These are phyloP conservation scores for Epinephelus lanceolatus DNA, from an alignment of 2,113 vertebrate genomes.

Conservation along the genomic window DNA sequence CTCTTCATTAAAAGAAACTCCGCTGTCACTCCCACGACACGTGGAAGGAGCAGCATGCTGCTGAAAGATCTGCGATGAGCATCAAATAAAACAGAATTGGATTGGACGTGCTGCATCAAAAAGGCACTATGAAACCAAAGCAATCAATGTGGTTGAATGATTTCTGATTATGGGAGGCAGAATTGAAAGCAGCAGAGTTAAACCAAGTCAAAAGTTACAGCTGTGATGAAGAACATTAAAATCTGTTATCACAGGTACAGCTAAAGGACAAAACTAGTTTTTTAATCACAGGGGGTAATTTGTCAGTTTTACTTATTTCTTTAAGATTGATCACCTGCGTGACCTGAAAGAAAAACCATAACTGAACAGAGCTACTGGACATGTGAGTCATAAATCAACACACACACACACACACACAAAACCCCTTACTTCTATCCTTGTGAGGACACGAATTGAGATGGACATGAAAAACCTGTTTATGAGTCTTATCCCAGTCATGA, in stretches of 20 bases:
- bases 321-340: constrained; percentile 40
- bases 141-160: constrained; percentile 51
- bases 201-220: constrained; percentile 30
- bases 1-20: constrained; percentile 63
- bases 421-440: too few species aligned
- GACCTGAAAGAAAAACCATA: constrained; percentile 41
- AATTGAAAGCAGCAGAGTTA: constrained; percentile 22
- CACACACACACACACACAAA: background rate
- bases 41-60: constrained; percentile 15
- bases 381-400: constrained; percentile 43
- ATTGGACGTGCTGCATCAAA: constrained; percentile 41
- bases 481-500: too few species aligned
- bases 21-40: constrained; percentile 28
- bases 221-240: constrained; percentile 47
- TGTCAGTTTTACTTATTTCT: constrained; percentile 48
- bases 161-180: constrained; percentile 36
- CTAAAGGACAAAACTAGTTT: constrained; percentile 21
- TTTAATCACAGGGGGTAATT: constrained; percentile 29
- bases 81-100: constrained; percentile 61
- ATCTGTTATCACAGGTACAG: constrained; percentile 24
- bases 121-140: constrained; percentile 40
- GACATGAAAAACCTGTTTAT: too few species aligned
- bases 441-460: too few species aligned
- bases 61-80: constrained; percentile 49
- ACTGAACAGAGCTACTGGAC: constrained; percentile 19